Conservation (phyloP, 2,113 vertebrate genomes). For the Spea bombifrons region DNA sequence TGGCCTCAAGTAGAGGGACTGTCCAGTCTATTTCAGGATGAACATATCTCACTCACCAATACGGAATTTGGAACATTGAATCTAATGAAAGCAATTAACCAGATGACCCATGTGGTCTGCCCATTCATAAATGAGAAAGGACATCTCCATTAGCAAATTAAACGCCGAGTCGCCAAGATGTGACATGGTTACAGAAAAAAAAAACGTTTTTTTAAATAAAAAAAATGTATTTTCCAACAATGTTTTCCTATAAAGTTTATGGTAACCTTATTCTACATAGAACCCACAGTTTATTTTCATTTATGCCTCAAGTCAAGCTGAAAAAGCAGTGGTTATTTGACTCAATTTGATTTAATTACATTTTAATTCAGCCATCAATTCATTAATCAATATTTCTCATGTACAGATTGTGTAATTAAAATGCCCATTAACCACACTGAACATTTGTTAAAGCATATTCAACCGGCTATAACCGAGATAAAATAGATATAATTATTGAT, state of each 20-base stretch:
- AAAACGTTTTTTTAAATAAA: no score
- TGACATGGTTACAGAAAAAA: no score
- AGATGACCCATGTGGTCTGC: not conserved
- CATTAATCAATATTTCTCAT: constrained; percentile 1
- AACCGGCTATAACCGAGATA: not conserved
- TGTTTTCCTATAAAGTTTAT: not conserved
- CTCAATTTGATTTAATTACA: not conserved
- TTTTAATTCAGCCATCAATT: constrained; percentile 12
- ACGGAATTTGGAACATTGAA: not conserved
- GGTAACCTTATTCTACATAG: not conserved
- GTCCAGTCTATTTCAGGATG: not conserved
- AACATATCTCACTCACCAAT: not conserved
- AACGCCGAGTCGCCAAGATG: no score
- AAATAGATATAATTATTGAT: constrained; percentile 1
- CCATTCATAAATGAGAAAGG: not conserved
- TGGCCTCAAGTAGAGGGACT: not conserved
- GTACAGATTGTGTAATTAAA: not conserved
- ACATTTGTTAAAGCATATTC: not conserved
- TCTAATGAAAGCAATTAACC: not conserved
- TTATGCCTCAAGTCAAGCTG: not conserved
- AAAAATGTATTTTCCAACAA: no score
- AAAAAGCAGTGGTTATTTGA: constrained; percentile 1
- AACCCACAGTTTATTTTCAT: not conserved
- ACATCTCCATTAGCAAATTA: not conserved
- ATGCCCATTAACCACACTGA: constrained; percentile 4